Percentiles rank a stretch among this genome's conserved stretches.
phyloP scores from a whole-genome alignment of 2,888 invertebrate genomes.

The Noctua janthina region DNA sequence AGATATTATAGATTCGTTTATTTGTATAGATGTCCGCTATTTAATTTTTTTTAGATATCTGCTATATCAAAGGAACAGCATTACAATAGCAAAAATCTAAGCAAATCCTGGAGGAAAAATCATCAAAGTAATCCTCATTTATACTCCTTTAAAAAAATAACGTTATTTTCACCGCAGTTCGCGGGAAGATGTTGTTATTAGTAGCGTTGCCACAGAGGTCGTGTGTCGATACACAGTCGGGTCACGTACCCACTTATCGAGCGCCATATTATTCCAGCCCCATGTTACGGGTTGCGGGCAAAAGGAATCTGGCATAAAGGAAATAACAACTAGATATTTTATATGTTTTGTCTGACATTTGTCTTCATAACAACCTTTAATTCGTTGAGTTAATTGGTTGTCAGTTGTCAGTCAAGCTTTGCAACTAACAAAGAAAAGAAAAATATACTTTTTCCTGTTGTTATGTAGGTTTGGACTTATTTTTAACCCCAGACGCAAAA shows the following conservation, averaged over 20 bases:
- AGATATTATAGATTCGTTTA: no score
- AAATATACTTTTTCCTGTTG: neutral
- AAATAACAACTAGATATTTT: slow-evolving; percentile 21
- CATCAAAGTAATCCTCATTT: neutral
- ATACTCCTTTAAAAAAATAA: slow-evolving; percentile 10
- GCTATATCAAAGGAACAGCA: no score
- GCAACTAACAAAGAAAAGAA: neutral
- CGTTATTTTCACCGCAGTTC: slow-evolving; percentile 2
- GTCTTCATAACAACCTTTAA: neutral
- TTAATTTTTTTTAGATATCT: no score
- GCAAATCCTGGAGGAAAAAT: neutral
- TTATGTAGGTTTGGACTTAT: neutral
- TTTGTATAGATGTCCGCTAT: no score
- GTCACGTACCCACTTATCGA: slow-evolving; percentile 47
- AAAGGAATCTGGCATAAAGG: neutral
- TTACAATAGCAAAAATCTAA: neutral
- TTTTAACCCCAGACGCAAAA: no score
- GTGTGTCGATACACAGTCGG: slow-evolving; percentile 24
- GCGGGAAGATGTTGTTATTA: slow-evolving; percentile 19
- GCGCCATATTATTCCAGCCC: slow-evolving; percentile 15
- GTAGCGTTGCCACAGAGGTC: slow-evolving; percentile 12
- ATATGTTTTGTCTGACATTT: neutral
- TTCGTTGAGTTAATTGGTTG: slow-evolving; percentile 11
- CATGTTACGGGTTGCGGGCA: neutral
- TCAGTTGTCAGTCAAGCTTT: slow-evolving; percentile 23